These are phyloP conservation scores for Phyllopteryx taeniolatus DNA, from an alignment of 2,113 vertebrate species.

Conservation along the genomic window DNA sequence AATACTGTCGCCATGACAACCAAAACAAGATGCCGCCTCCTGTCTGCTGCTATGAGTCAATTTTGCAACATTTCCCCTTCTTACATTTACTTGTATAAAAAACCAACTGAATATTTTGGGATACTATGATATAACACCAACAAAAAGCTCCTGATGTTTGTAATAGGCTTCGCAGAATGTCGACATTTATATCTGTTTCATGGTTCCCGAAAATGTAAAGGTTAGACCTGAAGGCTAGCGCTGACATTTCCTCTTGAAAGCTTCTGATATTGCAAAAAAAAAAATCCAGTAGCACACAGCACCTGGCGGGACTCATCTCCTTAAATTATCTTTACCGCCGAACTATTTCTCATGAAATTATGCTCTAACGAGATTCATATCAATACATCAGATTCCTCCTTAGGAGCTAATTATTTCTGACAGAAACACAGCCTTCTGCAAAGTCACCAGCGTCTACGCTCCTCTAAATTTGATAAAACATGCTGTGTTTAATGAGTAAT, in stretches of 20 bases:
- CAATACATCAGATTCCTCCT: neutral
- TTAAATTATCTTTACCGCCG: neutral
- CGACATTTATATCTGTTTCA: conserved; percentile 15
- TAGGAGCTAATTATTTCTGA: conserved; percentile 10
- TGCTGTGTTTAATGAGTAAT: conserved; percentile 29
- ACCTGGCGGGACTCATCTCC: conserved; percentile 16
- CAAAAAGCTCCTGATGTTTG: conserved; percentile 5
- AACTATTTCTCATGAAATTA: conserved; percentile 6
- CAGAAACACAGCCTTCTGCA: conserved; percentile 1
- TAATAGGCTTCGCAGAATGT: neutral
- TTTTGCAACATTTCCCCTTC: neutral
- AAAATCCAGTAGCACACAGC: conserved; percentile 13
- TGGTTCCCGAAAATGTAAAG: conserved; percentile 30
- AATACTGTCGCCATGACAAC: neutral
- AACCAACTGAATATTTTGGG: neutral
- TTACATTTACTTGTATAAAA: neutral
- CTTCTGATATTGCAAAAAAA: conserved; percentile 15
- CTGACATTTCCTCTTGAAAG: conserved; percentile 39
- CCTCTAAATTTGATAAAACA: conserved; percentile 22
- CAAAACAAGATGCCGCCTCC: neutral
- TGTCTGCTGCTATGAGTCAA: neutral
- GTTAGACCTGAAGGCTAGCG: conserved; percentile 38
- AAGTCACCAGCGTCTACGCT: conserved; percentile 2
- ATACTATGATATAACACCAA: neutral
- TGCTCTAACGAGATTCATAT: neutral